Evolutionary conservation across 2,888 invertebrate species (phyloP).

Genomic region (Hesperia comma): DNA sequence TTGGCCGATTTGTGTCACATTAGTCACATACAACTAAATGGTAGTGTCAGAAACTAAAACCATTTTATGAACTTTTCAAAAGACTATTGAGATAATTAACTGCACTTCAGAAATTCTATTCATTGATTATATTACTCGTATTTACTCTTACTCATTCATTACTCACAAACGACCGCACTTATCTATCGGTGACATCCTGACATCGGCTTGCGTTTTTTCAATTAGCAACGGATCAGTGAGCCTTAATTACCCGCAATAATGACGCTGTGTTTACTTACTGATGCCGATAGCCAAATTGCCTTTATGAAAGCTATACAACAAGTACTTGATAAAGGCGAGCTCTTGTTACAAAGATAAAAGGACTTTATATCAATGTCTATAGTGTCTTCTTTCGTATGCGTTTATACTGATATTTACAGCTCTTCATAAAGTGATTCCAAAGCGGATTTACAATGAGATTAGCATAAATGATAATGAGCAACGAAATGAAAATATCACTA

Average conservation of each 20-base stretch:
- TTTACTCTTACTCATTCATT: not conserved
- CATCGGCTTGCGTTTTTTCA: constrained; percentile 46
- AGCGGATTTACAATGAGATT: not conserved
- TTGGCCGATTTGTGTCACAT: too few species aligned
- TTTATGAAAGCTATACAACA: constrained; percentile 66
- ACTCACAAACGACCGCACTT: constrained; percentile 1
- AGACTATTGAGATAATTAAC: not conserved
- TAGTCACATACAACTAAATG: too few species aligned
- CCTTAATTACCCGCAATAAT: constrained; percentile 66
- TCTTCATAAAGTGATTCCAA: not conserved
- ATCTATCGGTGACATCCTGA: constrained; percentile 15
- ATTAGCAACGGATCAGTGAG: constrained; percentile 63
- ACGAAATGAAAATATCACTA: not conserved
- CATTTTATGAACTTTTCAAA: too few species aligned
- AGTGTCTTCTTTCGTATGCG: not conserved
- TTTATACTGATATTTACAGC: not conserved
- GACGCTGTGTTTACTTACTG: constrained; percentile 67
- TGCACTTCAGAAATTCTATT: not conserved
- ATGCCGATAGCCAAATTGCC: constrained; percentile 57
- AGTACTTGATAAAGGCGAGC: constrained; percentile 52
- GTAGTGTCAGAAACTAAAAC: too few species aligned
- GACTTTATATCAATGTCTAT: not conserved
- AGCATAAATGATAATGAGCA: not conserved
- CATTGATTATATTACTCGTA: not conserved
- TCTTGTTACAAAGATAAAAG: constrained; percentile 22